Conservation (phyloP, 2,888 invertebrate species). For the Nemurella pictetii region DNA sequence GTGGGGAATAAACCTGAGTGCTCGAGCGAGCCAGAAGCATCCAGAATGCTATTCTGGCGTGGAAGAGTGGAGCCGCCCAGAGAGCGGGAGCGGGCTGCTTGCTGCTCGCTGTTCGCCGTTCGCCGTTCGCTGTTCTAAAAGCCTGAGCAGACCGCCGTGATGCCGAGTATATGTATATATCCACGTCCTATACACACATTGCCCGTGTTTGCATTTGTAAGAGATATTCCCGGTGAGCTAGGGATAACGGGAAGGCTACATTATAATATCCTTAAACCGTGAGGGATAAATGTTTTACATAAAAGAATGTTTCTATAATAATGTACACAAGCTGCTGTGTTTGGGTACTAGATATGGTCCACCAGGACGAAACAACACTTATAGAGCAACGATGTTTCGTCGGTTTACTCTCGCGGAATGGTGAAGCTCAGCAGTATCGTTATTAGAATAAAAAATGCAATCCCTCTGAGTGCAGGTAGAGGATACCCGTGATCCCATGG, state of each 20-base stretch:
- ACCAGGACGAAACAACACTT: too few species aligned
- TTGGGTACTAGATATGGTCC: too few species aligned
- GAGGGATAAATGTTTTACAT: background rate
- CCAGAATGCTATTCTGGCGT: background rate
- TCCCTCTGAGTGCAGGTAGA: too few species aligned
- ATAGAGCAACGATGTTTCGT: too few species aligned
- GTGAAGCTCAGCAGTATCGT: too few species aligned
- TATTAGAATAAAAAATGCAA: too few species aligned
- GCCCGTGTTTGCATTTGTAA: background rate
- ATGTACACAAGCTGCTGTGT: background rate
- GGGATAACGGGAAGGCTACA: background rate
- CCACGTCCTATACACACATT: background rate
- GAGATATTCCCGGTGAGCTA: background rate
- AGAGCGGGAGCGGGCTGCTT: too few species aligned
- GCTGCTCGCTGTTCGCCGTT: too few species aligned
- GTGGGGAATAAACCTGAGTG: slow-evolving; percentile 6
- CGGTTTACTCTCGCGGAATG: too few species aligned
- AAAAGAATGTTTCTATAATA: background rate
- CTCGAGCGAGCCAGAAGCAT: background rate
- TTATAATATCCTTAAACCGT: background rate
- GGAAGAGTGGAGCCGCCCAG: background rate
- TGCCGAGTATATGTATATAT: background rate
- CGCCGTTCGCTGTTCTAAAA: background rate
- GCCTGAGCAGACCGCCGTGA: background rate
- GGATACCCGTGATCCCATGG: too few species aligned